Evolutionary conservation across 2,113 vertebrate genomes (phyloP).

Genomic region (Pterocles orientalis): DNA sequence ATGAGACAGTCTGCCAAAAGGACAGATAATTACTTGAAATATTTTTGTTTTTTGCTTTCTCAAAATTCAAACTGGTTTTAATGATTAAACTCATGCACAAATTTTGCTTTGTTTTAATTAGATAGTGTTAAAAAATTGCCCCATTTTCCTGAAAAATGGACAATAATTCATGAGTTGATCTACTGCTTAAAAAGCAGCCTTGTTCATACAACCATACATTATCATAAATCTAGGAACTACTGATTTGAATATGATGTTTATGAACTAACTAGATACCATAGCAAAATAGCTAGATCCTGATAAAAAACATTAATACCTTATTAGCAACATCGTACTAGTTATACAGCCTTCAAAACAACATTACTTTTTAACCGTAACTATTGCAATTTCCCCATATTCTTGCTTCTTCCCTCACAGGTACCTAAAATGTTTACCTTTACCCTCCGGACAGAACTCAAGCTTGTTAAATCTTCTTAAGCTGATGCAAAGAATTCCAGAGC

Average conservation of each 20-base stretch:
- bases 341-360: neutral
- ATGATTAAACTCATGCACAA: neutral
- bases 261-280: neutral
- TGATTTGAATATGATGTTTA: neutral
- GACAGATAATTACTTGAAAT: neutral
- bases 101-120: neutral
- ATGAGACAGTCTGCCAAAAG: neutral
- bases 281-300: neutral
- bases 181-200: neutral
- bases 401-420: neutral
- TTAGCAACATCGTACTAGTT: neutral
- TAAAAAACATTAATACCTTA: neutral
- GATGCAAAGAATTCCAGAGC: slow-evolving; percentile 45
- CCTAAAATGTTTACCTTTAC: slow-evolving; percentile 63
- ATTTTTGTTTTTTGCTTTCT: neutral
- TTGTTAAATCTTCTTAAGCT: slow-evolving; percentile 34
- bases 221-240: neutral
- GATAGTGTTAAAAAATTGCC: neutral
- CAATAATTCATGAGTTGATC: neutral
- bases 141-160: neutral
- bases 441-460: slow-evolving; percentile 24
- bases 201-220: neutral
- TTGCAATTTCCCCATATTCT: neutral
- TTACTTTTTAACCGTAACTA: neutral
- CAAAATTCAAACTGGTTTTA: neutral